phyloP scores from a whole-genome alignment of 2,888 invertebrate species.

The Andrena haemorrhoa region DNA sequence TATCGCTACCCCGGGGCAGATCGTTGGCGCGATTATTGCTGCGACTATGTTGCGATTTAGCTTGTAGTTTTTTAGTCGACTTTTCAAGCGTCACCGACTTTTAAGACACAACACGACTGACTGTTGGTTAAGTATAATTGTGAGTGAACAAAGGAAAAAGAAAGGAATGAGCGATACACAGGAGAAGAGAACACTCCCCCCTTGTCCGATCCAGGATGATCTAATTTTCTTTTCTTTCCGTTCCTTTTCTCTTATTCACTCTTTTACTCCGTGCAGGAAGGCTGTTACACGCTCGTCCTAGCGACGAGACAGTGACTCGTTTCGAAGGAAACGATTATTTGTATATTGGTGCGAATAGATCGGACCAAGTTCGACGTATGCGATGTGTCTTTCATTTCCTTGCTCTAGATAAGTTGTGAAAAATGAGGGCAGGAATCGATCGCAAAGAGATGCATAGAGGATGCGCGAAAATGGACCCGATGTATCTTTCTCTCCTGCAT shows the following conservation, averaged over 20 bases:
- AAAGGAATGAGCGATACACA: neutral
- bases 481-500: neutral
- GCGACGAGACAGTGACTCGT: conserved; percentile 37
- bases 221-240: conserved; percentile 12
- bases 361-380: conserved; percentile 57
- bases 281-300: conserved; percentile 35
- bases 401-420: conserved; percentile 28
- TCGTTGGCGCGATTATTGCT: conserved; percentile 49
- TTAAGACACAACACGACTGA: conserved; percentile 78
- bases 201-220: conserved; percentile 20
- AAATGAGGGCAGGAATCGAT: neutral
- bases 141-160: conserved; percentile 64
- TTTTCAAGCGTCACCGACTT: conserved; percentile 68
- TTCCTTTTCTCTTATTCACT: conserved; percentile 39
- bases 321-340: conserved; percentile 57
- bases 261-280: conserved; percentile 21
- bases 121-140: conserved; percentile 82
- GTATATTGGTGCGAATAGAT: conserved; percentile 65
- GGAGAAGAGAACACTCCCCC: conserved; percentile 10
- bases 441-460: conserved; percentile 18
- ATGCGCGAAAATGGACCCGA: conserved; percentile 1
- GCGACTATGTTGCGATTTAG: conserved; percentile 67
- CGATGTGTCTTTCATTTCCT: conserved; percentile 62
- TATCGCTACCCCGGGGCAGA: conserved; percentile 58
- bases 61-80: conserved; percentile 67